phyloP scores from a whole-genome alignment of 1,140 invertebrate genomes.

The Acromyrmex charruanus region DNA sequence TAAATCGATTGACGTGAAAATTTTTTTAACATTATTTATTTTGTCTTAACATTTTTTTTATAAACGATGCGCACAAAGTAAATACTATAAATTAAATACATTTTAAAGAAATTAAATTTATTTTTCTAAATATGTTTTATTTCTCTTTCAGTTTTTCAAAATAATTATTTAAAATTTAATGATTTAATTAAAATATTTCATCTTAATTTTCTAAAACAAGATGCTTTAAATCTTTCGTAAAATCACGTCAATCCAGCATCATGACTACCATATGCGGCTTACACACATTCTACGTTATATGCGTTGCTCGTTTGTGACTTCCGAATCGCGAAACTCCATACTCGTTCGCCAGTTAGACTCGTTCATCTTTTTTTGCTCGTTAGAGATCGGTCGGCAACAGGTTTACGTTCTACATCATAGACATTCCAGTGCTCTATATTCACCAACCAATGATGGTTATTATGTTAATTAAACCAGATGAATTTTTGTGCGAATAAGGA shows the following conservation, averaged over 20 bases:
- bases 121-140: not conserved
- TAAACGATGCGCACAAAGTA: not conserved
- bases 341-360: not conserved
- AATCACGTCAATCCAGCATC: not conserved
- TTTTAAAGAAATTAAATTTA: not conserved
- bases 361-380: slow-evolving; percentile 49
- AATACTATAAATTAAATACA: not conserved
- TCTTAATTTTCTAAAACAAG: not conserved
- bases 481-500: slow-evolving; percentile 24
- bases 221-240: not conserved
- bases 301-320: slow-evolving; percentile 7
- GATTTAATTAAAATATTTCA: slow-evolving; percentile 3
- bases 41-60: not conserved
- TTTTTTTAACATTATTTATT: not conserved
- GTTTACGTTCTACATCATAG: slow-evolving; percentile 19
- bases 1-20: not conserved
- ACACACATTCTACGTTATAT: slow-evolving; percentile 11
- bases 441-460: not conserved
- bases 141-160: not conserved
- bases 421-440: not conserved
- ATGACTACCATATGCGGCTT: slow-evolving; percentile 52
- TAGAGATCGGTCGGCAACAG: slow-evolving; percentile 24
- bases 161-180: slow-evolving; percentile 5
- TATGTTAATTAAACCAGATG: slow-evolving; percentile 13
- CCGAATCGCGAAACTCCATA: slow-evolving; percentile 15